Evolutionary conservation across 2,797 vertebrate genomes (phyloP), one percentile per base, ranked within the genome.

Genomic region (Epinephelus awoara): DNA sequence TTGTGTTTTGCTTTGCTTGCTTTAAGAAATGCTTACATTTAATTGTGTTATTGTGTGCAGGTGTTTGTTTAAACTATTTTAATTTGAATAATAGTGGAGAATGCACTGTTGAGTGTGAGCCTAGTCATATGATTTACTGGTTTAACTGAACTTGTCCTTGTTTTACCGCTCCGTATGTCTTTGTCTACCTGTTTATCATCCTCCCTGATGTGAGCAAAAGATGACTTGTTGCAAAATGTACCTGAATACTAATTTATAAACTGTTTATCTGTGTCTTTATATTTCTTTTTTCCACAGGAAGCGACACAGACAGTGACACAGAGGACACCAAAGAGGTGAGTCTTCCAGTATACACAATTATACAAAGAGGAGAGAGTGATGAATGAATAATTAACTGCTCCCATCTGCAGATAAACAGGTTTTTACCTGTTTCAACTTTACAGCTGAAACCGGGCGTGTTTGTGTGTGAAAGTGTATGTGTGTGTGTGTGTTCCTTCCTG

Each of bases 231-330:
- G 13, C 19, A 54, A 55, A 55, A n/a, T 12, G 1, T 63, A 66
- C 34, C 46, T 64, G 5, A 57, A 27, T 21, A 19, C 17, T 2
- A 5, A 54, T 58, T 7, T n/a, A 10, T 67, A 2, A 15, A 5
- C 4, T 25, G 12, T 38, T 25, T 19, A 18, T 38, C 0, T 46
- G 5, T 52, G 25, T 87, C 54, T 89, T 77, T 79, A 11, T 42
- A 6, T 19, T 55, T 47, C 49, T 90, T 75, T 80, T 82, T 69
- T 59, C 23, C 77, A 79, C 95, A 99, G 98, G 97, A 92, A 99
- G 98, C 18, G 98, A 99, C 94, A 98, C 97, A 0, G 98, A 99
- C 79, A 98, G 98, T 0, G 98, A 99, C 70, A 88, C 82, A 66
- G 97, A 98, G 82, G 97, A 98, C 91, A 95, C 90, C 42, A 89